Conservation (phyloP, 1,140 invertebrate species). For the Drosophila novamexicana region DNA sequence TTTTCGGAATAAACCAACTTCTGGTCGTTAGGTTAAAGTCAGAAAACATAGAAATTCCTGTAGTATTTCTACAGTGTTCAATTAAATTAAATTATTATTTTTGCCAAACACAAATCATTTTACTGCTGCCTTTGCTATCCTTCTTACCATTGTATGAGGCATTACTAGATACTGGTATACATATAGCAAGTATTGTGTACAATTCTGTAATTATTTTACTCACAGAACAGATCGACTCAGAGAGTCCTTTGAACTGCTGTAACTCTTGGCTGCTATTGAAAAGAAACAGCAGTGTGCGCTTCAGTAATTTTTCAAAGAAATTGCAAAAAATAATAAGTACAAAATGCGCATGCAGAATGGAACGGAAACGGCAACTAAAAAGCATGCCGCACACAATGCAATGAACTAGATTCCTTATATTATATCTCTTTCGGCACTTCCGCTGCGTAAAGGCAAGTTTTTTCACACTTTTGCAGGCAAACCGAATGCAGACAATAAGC, state of each 20-base stretch:
- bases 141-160: background rate
- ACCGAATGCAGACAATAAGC: constrained; percentile 62
- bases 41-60: background rate
- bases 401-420: constrained; percentile 59
- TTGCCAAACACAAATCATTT: constrained; percentile 2
- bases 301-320: constrained; percentile 62
- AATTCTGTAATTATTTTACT: constrained; percentile 8
- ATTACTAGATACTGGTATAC: background rate
- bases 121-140: background rate
- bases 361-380: constrained; percentile 48
- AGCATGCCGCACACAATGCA: constrained; percentile 50
- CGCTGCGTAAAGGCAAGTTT: constrained; percentile 64
- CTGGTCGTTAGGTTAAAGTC: background rate
- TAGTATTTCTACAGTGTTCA: background rate
- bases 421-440: constrained; percentile 58
- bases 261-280: constrained; percentile 50
- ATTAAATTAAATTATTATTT: constrained; percentile 3
- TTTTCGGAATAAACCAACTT: background rate
- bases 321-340: constrained; percentile 60
- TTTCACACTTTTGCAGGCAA: constrained; percentile 68
- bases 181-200: background rate
- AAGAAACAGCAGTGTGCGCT: constrained; percentile 68
- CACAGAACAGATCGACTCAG: constrained; percentile 6
- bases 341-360: constrained; percentile 70
- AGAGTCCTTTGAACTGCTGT: constrained; percentile 23